Conservation (phyloP, 2,888 invertebrate genomes). For the Alentia gelatinosa region DNA sequence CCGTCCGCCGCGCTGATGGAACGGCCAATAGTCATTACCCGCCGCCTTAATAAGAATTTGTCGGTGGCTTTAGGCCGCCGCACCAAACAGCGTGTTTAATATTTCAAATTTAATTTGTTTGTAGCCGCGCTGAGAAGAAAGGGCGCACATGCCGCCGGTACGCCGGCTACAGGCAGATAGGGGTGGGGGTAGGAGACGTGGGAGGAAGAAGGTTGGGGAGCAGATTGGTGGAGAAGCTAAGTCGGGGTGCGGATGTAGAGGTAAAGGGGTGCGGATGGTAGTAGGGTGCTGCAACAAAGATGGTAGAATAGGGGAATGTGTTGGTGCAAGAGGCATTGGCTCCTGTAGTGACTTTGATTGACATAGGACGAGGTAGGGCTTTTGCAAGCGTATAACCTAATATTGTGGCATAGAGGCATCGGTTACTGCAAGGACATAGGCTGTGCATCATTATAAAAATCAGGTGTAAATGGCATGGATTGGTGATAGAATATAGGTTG, state of each 20-base stretch:
- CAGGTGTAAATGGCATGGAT: no score
- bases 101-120: slow-evolving; percentile 54
- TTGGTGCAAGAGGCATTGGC: no score
- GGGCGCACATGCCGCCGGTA: neutral
- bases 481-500: no score
- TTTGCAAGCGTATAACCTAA: no score
- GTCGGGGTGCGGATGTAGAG: no score
- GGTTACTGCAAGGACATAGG: no score
- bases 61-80: neutral
- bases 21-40: slow-evolving; percentile 47
- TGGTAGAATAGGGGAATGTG: neutral
- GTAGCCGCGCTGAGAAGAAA: slow-evolving; percentile 30
- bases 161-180: neutral
- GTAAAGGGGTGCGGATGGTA: neutral
- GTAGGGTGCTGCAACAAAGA: neutral
- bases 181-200: neutral
- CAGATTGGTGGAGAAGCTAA: neutral
- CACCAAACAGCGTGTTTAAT: slow-evolving; percentile 50
- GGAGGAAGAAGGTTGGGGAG: neutral
- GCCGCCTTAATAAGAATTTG: slow-evolving; percentile 48
- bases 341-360: no score
- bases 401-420: no score
- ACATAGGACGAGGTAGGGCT: no score
- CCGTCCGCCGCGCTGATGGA: neutral
- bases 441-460: no score